Evolutionary conservation across 2,797 vertebrate species (phyloP), one percentile per base, ranked within the genome.

Genomic region (Helostoma temminkii): DNA sequence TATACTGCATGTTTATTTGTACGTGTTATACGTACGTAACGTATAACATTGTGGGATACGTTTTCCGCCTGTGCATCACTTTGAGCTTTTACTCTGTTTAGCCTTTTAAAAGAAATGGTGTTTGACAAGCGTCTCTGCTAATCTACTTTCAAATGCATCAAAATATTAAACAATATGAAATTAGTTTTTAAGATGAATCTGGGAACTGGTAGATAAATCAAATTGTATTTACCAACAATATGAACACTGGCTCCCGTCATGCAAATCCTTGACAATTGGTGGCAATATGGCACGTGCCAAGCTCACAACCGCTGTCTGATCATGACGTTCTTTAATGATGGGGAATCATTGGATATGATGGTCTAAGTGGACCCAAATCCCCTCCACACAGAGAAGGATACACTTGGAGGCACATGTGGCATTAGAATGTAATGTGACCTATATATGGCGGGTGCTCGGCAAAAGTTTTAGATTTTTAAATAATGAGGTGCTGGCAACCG

Each of bases 401-500:
- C 86, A 90, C 86, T 89, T 62, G 57, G 81, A 89, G 83, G 88
- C 88, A 91, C 89, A 87, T 68, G 87, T 89, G 90, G 87, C 84
- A 86, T 89, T 88, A 88, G 85, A 81, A 80, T 84, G 82, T 88
- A 84, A 86, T 56, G 80, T 91, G 89, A 91, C 90, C 89, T 93
- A 92, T 91, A 92, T 91, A 91, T 90, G 81, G 80, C 56, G 75
- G 69, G 78, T 78, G 84, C 83, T 84, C 80, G 0, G 86, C 72
- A 85, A 82, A 91, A 92, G 90, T 92, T 92, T 92, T 83, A 84
- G 88, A 92, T 93, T 91, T 92, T 92, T 92, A 91, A 93, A 91
- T 94, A 93, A 94, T 93, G 92, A 93, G 92, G 92, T 80, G 85
- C 89, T 80, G 79, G 88, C 88, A 91, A 92, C 83, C 86, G 86